Conservation (phyloP, 2,113 vertebrate genomes). For the Pterophyllum scalare region DNA sequence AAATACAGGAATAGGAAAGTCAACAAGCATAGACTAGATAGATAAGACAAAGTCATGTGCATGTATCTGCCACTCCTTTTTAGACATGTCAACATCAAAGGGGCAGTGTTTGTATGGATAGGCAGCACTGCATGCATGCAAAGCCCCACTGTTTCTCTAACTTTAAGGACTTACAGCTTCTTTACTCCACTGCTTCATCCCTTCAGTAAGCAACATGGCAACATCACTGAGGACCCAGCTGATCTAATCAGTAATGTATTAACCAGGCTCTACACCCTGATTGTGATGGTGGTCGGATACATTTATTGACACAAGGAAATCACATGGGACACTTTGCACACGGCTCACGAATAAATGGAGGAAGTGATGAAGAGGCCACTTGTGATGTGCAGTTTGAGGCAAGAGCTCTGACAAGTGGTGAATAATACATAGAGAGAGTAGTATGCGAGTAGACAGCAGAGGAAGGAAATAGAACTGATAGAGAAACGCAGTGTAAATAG, state of each 20-base stretch:
- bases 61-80: background rate
- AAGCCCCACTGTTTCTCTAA: background rate
- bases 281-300: conserved; percentile 6
- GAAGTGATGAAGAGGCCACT: conserved; percentile 25
- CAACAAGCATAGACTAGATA: background rate
- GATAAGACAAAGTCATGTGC: background rate
- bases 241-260: background rate
- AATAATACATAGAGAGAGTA: conserved; percentile 55
- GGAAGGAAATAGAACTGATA: conserved; percentile 4
- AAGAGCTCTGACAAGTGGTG: conserved; percentile 31
- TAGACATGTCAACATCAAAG: background rate
- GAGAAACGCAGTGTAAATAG: background rate
- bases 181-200: background rate
- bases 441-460: conserved; percentile 19
- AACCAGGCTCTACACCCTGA: background rate
- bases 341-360: background rate
- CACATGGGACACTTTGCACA: background rate
- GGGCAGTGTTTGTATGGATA: background rate
- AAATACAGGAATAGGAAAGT: no score
- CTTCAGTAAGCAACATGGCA: background rate
- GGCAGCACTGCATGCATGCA: background rate
- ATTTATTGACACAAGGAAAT: conserved; percentile 30
- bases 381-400: conserved; percentile 20
- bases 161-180: background rate
- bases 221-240: background rate